Conservation (phyloP, 2,797 vertebrate genomes). For the Diplodus puntazzo region DNA sequence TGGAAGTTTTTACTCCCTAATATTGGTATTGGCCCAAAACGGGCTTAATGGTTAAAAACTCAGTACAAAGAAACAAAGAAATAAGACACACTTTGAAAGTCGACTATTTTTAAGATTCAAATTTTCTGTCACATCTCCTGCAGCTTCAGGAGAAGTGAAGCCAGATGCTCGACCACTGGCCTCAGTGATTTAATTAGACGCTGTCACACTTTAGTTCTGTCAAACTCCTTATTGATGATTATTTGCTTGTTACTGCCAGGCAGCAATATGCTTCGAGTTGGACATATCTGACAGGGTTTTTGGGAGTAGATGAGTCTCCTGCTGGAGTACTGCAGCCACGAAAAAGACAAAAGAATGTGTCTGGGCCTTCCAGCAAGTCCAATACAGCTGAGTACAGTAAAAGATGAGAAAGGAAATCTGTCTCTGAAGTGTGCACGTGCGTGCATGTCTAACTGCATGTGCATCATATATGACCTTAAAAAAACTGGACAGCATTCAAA, state of each 20-base stretch:
- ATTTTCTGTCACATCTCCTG: constrained; percentile 25
- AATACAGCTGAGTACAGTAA: constrained; percentile 62
- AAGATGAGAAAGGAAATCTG: constrained; percentile 36
- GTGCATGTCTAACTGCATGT: constrained; percentile 24
- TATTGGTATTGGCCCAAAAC: too few relatives aligned
- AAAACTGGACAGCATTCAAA: constrained; percentile 2
- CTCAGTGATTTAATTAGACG: constrained; percentile 24
- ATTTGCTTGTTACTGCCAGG: constrained; percentile 52
- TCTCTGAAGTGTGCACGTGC: constrained; percentile 18
- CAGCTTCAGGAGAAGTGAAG: constrained; percentile 39
- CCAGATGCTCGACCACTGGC: constrained; percentile 51
- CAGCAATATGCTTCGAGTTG: constrained; percentile 41
- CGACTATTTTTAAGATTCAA: constrained; percentile 3
- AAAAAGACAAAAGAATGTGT: constrained; percentile 62
- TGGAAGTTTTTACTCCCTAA: too few relatives aligned
- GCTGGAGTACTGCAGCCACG: constrained; percentile 32
- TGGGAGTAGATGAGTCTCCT: constrained; percentile 42
- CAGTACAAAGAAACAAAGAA: background rate
- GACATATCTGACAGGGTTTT: constrained; percentile 50
- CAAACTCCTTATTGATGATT: constrained; percentile 32
- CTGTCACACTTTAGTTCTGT: constrained; percentile 15
- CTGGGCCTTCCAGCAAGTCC: constrained; percentile 48
- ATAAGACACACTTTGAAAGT: constrained; percentile 5
- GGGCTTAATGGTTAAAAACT: background rate
- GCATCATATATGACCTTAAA: background rate